These are phyloP conservation scores for Pithys albifrons DNA, from an alignment of 2,113 vertebrate genomes.

Conservation along the genomic window DNA sequence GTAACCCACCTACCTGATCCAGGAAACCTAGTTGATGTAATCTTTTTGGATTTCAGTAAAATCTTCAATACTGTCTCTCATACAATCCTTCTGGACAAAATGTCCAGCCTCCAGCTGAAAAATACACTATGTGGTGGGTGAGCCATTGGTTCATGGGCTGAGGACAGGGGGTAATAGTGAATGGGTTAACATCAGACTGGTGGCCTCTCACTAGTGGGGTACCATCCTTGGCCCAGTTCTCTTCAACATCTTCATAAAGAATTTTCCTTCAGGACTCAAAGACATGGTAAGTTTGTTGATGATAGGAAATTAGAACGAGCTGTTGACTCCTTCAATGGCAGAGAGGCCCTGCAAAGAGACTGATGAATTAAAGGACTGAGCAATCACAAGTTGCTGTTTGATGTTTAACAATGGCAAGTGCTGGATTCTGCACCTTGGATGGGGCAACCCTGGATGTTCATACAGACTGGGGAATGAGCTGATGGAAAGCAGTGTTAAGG, in stretches of 20 bases:
- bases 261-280: not conserved
- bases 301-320: not conserved
- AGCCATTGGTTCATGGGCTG: not conserved
- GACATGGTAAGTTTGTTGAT: not conserved
- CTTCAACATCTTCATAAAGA: not conserved
- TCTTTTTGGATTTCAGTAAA: not conserved
- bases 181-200: not conserved
- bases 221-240: not conserved
- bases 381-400: not conserved
- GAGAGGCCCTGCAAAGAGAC: not conserved
- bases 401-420: not conserved
- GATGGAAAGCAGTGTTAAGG: rapidly evolving
- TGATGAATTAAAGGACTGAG: not conserved
- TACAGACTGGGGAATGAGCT: not conserved
- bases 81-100: not conserved
- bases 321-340: not conserved
- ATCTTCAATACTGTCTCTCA: not conserved
- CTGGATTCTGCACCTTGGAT: not conserved
- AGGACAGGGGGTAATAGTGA: not conserved
- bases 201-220: rapidly evolving
- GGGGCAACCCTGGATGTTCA: not conserved
- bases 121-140: not conserved
- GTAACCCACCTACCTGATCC: not conserved
- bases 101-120: not conserved
- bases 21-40: not conserved